A percentile compares a stretch with the other conserved stretches of the same genome.
Evolutionary conservation across 2,888 invertebrate species (phyloP).

Genomic region (Acronicta psi): DNA sequence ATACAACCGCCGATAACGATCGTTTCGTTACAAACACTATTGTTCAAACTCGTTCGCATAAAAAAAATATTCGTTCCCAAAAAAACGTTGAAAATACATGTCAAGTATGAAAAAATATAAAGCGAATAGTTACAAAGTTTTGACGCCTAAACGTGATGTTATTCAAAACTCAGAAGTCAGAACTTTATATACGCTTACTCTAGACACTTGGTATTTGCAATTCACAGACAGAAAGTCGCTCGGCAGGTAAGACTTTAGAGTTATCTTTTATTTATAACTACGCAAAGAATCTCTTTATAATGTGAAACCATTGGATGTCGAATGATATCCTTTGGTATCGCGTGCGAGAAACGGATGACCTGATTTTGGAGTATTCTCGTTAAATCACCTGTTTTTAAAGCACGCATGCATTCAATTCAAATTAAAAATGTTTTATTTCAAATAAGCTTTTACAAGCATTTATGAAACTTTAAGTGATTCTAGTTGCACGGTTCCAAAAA

Average conservation of each 20-base stretch:
- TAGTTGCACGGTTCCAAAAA: no score
- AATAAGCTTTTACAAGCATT: no score
- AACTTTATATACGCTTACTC: slow-evolving; percentile 63
- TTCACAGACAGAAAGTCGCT: slow-evolving; percentile 82
- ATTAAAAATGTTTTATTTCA: no score
- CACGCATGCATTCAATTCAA: no score
- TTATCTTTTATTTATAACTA: slow-evolving; percentile 88
- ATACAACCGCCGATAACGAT: slow-evolving; percentile 76
- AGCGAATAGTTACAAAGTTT: slow-evolving; percentile 55
- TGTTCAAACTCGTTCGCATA: slow-evolving; percentile 72
- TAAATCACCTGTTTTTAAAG: no score
- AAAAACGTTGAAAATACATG: slow-evolving; percentile 34
- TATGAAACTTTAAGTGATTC: no score
- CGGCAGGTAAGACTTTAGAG: slow-evolving; percentile 81
- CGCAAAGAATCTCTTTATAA: slow-evolving; percentile 72
- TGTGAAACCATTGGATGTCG: slow-evolving; percentile 62
- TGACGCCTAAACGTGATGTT: slow-evolving; percentile 63
- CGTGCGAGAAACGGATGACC: slow-evolving; percentile 19
- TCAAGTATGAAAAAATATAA: slow-evolving; percentile 38
- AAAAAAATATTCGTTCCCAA: slow-evolving; percentile 49
- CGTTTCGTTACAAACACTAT: slow-evolving; percentile 71
- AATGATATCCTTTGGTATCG: slow-evolving; percentile 20
- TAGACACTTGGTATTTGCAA: slow-evolving; percentile 83
- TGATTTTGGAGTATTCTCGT: no score
- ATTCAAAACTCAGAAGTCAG: slow-evolving; percentile 69